These are phyloP conservation scores for Ooceraea biroi DNA, from an alignment of 1,140 invertebrate genomes.

Conservation along the genomic window DNA sequence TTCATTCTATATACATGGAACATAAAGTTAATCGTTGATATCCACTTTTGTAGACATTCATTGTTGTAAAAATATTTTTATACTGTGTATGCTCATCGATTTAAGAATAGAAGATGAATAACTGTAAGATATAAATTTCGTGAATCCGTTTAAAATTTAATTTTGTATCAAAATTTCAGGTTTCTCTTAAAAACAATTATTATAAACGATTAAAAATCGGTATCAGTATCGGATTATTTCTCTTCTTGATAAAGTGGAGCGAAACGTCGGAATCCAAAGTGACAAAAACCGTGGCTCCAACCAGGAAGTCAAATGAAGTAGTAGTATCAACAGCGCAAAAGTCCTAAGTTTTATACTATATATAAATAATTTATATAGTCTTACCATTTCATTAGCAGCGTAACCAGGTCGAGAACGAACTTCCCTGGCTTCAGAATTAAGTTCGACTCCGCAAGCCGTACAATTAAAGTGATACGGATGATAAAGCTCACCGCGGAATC, in stretches of 20 bases:
- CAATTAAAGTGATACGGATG: conserved; percentile 99
- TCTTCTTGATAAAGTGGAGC: too few relatives aligned
- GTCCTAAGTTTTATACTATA: not conserved
- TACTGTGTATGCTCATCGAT: not conserved
- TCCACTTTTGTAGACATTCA: not conserved
- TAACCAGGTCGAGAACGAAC: conserved; percentile 96
- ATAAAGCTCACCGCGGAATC: conserved; percentile 98
- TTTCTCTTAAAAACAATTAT: too few relatives aligned
- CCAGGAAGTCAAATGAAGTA: too few relatives aligned
- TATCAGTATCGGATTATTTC: too few relatives aligned
- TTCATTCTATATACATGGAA: conserved; percentile 93
- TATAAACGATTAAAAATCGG: too few relatives aligned
- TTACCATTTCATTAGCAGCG: conserved; percentile 95
- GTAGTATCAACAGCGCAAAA: too few relatives aligned
- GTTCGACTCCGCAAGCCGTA: conserved; percentile 94
- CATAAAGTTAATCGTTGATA: conserved; percentile 39
- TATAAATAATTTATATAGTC: conserved; percentile 61
- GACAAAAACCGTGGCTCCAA: too few relatives aligned
- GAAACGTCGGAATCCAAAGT: too few relatives aligned
- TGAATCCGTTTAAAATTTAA: not conserved
- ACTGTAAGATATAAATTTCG: not conserved
- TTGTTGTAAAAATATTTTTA: not conserved
- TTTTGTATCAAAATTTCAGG: not conserved
- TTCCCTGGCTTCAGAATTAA: conserved; percentile 97
- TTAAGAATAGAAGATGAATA: not conserved